Evolutionary conservation across 1,140 invertebrate species (phyloP).

Genomic region (Danaus plexippus): DNA sequence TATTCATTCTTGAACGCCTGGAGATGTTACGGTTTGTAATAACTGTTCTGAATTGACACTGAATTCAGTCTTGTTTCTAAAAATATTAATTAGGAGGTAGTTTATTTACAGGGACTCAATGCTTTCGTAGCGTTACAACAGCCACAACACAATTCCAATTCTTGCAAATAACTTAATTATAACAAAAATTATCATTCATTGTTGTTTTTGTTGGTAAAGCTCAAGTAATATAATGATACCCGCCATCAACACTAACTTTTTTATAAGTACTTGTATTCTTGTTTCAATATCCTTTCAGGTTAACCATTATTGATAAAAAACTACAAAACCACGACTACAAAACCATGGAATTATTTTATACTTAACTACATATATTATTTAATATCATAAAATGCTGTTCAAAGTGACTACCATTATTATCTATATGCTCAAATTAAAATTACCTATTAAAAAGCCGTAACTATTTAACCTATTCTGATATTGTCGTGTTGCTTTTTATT

Average conservation of each 20-base stretch:
- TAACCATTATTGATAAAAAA: constrained; percentile 12
- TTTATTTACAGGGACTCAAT: constrained; percentile 56
- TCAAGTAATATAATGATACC: too few relatives aligned
- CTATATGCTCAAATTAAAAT: constrained; percentile 9
- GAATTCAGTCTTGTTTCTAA: constrained; percentile 71
- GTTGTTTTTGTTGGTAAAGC: too few relatives aligned
- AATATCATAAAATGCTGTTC: constrained; percentile 2
- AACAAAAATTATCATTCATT: too few relatives aligned
- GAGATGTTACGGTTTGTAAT: constrained; percentile 16
- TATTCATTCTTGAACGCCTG: neutral
- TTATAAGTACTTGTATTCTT: too few relatives aligned
- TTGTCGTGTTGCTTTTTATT: constrained; percentile 59
- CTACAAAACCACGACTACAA: neutral
- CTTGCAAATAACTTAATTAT: too few relatives aligned
- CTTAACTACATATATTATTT: neutral
- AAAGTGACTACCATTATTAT: too few relatives aligned
- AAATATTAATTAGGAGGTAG: constrained; percentile 59
- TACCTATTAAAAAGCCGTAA: constrained; percentile 29
- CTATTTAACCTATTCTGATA: constrained; percentile 57
- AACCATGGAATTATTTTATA: neutral
- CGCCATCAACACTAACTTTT: too few relatives aligned
- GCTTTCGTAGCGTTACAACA: too few relatives aligned
- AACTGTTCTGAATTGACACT: constrained; percentile 69
- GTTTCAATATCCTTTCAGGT: constrained; percentile 18
- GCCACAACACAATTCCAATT: too few relatives aligned